Percentiles rank a stretch among this genome's conserved stretches.
These are phyloP conservation scores for Karalla daura DNA, from an alignment of 2,797 vertebrate genomes.

Conservation along the genomic window DNA sequence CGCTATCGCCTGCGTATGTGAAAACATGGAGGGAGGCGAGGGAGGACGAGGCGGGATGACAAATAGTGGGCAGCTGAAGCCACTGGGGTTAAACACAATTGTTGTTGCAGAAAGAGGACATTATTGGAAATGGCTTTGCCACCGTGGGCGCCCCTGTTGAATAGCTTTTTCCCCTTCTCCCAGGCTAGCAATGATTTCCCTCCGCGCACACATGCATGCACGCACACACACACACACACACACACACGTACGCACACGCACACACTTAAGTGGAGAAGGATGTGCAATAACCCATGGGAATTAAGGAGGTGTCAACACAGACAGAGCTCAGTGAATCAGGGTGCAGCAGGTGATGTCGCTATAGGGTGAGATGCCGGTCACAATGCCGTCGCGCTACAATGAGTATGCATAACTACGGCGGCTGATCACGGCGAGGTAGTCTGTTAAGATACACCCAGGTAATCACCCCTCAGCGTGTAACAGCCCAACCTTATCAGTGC, in stretches of 20 bases:
- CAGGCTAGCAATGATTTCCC: constrained; percentile 76
- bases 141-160: constrained; percentile 78
- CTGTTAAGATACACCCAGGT: constrained; percentile 61
- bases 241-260: constrained; percentile 24
- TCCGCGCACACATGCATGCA: constrained; percentile 35
- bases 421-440: constrained; percentile 56
- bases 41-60: constrained; percentile 75
- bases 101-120: constrained; percentile 85
- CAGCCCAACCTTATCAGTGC: constrained; percentile 63
- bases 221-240: constrained; percentile 16
- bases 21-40: constrained; percentile 56
- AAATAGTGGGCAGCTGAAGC: constrained; percentile 81
- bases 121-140: constrained; percentile 85
- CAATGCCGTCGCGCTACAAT: constrained; percentile 41
- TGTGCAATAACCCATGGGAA: constrained; percentile 64
- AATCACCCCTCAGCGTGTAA: constrained; percentile 63
- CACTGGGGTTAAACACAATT: constrained; percentile 86
- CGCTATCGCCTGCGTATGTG: constrained; percentile 51
- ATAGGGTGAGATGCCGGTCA: constrained; percentile 51
- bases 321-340: constrained; percentile 57
- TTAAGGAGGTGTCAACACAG: constrained; percentile 70
- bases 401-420: constrained; percentile 55
- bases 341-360: constrained; percentile 57
- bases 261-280: constrained; percentile 49
- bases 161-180: constrained; percentile 77